Base-by-base conservation (phyloP, 2,797 vertebrate genomes). In the Anableps anableps region DNA sequence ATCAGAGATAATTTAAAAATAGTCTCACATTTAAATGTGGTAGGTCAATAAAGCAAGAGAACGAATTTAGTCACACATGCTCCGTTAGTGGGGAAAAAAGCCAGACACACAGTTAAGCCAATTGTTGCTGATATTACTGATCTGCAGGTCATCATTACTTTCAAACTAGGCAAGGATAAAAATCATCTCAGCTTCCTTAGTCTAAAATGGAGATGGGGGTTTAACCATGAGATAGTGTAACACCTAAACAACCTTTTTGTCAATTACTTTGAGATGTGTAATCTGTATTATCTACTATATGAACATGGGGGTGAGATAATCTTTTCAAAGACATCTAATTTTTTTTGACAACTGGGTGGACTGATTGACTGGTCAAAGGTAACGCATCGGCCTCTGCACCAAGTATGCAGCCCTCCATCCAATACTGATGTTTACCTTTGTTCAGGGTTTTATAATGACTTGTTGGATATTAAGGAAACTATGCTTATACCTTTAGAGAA, bases 11-110 rank as follows among this genome's bases (percentile, higher is more conserved):
- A 90, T 94, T 95, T 94, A 93, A 95, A 95, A 94, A 95, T 94
- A 93, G 89, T 88, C 92, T 83, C 83, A 89, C 75, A 91, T 94
- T 94, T 93, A 93, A 93, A 94, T 89, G 88, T 92, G 88, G 89
- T 91, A 94, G 93, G 95, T 81, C 93, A 93, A 95, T 95, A 94
- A 94, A 92, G 85, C 83, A 86, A 81, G 86, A 89, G 86, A 95
- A 95, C 95, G 93, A 95, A 94, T 92, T 86, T 80, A 80, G 79
- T 87, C 77, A 83, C 85, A 78, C 77, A 91, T 45, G 55, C 83
- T 89, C 88, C 90, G 88, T 92, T 90, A 92, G 76, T 47, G 19
- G 36, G 80, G 13, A 87, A 71, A 87, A n/a, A 17, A 48, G 29
- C 23, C 17, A 83, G 23, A 75, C 1, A 83, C 74, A 80, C 66